Conservation (phyloP, 2,113 vertebrate genomes). For the Nycticebus coucang region DNA sequence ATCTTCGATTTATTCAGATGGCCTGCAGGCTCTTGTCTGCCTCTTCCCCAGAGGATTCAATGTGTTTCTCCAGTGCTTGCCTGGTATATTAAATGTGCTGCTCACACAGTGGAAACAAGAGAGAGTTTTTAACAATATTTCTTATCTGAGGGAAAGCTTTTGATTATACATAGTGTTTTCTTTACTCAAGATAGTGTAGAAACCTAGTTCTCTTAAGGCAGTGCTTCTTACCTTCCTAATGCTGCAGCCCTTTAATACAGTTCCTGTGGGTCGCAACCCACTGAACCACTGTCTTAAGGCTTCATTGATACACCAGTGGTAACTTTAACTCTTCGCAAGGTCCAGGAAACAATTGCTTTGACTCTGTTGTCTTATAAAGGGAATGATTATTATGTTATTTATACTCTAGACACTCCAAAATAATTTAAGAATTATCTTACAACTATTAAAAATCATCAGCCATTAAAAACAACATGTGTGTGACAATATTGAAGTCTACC, state of each 20-base stretch:
- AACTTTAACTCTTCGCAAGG: neutral
- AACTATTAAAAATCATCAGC: conserved; percentile 29
- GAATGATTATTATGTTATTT: conserved; percentile 6
- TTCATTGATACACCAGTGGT: neutral
- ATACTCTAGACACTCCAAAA: conserved; percentile 1
- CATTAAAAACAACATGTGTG: conserved; percentile 1
- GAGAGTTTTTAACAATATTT: neutral
- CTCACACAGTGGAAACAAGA: neutral
- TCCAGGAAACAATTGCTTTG: neutral
- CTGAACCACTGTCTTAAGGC: neutral
- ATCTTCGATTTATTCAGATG: neutral
- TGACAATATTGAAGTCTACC: neutral
- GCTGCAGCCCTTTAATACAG: too few relatives aligned
- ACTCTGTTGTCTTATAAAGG: neutral
- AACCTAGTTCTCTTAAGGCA: neutral
- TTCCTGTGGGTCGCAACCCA: too few relatives aligned
- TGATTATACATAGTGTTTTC: neutral
- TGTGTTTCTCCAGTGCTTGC: neutral
- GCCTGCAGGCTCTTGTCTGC: conserved; percentile 21
- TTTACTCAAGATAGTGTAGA: neutral
- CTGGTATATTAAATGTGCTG: neutral
- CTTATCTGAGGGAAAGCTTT: neutral
- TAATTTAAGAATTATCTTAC: neutral
- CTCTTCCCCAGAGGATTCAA: neutral
- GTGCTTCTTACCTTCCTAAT: too few relatives aligned